Evolutionary conservation across 2,113 vertebrate species (phyloP).

Genomic region (Micronycteris hirsuta): DNA sequence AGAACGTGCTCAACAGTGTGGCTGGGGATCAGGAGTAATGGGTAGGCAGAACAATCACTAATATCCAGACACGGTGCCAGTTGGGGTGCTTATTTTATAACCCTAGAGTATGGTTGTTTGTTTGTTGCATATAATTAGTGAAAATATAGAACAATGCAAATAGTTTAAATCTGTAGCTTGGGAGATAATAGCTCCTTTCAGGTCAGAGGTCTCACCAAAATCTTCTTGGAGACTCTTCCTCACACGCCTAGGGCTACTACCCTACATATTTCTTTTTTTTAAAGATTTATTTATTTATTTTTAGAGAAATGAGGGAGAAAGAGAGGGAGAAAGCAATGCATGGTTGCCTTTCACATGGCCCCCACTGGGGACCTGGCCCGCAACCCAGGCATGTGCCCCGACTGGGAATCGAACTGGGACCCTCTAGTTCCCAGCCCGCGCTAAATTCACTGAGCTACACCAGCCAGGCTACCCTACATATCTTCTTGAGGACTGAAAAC

Average conservation of each 20-base stretch:
- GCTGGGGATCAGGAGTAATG: background rate
- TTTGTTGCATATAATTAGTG: background rate
- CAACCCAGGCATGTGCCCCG: too few relatives aligned
- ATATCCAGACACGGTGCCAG: background rate
- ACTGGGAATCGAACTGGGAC: too few relatives aligned
- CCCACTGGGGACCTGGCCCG: too few relatives aligned
- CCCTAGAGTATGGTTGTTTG: background rate
- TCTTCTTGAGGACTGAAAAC: background rate
- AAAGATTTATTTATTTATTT: too few relatives aligned
- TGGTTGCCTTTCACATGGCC: too few relatives aligned
- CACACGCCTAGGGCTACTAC: fast-evolving
- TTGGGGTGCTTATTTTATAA: background rate
- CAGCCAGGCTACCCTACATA: background rate
- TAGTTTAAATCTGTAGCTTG: background rate
- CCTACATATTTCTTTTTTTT: too few relatives aligned
- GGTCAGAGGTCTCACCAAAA: background rate
- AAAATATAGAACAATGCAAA: background rate
- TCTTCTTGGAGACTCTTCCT: background rate
- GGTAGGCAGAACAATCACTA: background rate
- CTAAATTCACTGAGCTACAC: too few relatives aligned
- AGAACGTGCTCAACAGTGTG: background rate
- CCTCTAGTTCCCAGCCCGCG: too few relatives aligned
- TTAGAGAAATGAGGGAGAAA: too few relatives aligned
- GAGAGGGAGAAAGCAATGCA: too few relatives aligned
- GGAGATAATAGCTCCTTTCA: background rate